These are phyloP conservation scores for Sinentomon sp. DNA, from an alignment of 2,888 invertebrate genomes.

Conservation along the genomic window DNA sequence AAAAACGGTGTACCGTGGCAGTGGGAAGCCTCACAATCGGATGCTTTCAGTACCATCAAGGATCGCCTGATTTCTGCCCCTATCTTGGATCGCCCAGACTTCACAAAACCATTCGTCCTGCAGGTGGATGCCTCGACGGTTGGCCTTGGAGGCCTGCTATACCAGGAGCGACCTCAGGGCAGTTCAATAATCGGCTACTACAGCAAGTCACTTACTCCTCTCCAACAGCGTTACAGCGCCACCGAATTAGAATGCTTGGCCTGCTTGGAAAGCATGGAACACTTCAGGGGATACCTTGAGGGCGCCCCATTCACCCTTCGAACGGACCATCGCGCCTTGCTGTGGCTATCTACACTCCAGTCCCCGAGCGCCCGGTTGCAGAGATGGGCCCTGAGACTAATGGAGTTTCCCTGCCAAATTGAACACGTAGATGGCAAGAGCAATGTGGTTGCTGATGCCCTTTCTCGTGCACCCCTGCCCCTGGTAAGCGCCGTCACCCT, in stretches of 20 bases:
- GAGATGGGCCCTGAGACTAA: slow-evolving; percentile 11
- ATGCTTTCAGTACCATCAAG: slow-evolving; percentile 13
- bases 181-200: slow-evolving; percentile 8
- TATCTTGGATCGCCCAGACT: slow-evolving; percentile 15
- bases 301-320: slow-evolving; percentile 11
- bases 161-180: slow-evolving; percentile 11
- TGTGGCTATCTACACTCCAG: slow-evolving; percentile 10
- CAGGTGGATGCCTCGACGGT: slow-evolving; percentile 15
- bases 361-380: slow-evolving; percentile 9
- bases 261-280: slow-evolving; percentile 13
- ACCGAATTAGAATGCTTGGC: slow-evolving; percentile 13
- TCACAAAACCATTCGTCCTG: slow-evolving; percentile 12
- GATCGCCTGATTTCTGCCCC: slow-evolving; percentile 10
- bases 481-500: too few relatives aligned
- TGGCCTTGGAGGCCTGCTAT: slow-evolving; percentile 16
- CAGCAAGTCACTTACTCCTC: slow-evolving; percentile 7
- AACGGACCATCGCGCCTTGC: slow-evolving; percentile 13
- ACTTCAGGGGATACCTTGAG: slow-evolving; percentile 13
- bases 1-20: slow-evolving; percentile 13
- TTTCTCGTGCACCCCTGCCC: slow-evolving; percentile 9
- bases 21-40: slow-evolving; percentile 11
- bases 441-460: slow-evolving; percentile 12
- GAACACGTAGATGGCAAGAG: slow-evolving; percentile 6
- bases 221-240: slow-evolving; percentile 9
- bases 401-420: slow-evolving; percentile 9